Conservation (phyloP, 2,888 invertebrate genomes). For the Iselma pallidipennis region DNA sequence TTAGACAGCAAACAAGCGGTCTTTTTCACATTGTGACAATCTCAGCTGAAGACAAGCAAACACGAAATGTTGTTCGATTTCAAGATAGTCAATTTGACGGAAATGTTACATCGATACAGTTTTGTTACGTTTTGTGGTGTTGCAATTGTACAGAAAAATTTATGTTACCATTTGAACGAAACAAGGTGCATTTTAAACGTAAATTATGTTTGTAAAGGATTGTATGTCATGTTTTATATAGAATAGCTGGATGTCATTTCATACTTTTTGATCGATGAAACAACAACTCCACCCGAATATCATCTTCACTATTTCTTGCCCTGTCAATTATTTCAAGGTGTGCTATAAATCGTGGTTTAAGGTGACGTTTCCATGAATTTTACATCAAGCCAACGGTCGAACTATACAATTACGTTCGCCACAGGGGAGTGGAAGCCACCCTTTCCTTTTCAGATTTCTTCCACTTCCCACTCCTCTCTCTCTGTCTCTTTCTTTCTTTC, state of each 20-base stretch:
- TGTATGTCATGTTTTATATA: no score
- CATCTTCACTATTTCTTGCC: slow-evolving; percentile 38
- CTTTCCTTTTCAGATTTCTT: slow-evolving; percentile 26
- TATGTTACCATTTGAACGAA: not conserved
- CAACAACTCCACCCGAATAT: slow-evolving; percentile 31
- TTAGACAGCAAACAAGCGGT: not conserved
- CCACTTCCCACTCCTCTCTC: not conserved
- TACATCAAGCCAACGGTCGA: slow-evolving; percentile 46
- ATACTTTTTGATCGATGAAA: slow-evolving; percentile 31
- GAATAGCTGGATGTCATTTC: not conserved
- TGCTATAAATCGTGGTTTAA: slow-evolving; percentile 48
- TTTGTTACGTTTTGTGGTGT: not conserved
- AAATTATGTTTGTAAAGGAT: no score
- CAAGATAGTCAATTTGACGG: not conserved
- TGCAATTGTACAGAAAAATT: not conserved
- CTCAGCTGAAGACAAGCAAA: not conserved
- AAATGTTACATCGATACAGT: not conserved
- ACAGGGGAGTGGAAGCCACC: slow-evolving; percentile 23
- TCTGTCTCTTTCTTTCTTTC: not conserved
- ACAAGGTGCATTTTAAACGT: not conserved
- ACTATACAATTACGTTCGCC: slow-evolving; percentile 47
- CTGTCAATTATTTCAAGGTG: slow-evolving; percentile 51
- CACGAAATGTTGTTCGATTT: not conserved
- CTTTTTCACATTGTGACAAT: not conserved
- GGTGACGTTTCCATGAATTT: slow-evolving; percentile 53